These are phyloP conservation scores for Uromys caudimaculatus DNA, from an alignment of 2,797 vertebrate genomes.

Conservation along the genomic window DNA sequence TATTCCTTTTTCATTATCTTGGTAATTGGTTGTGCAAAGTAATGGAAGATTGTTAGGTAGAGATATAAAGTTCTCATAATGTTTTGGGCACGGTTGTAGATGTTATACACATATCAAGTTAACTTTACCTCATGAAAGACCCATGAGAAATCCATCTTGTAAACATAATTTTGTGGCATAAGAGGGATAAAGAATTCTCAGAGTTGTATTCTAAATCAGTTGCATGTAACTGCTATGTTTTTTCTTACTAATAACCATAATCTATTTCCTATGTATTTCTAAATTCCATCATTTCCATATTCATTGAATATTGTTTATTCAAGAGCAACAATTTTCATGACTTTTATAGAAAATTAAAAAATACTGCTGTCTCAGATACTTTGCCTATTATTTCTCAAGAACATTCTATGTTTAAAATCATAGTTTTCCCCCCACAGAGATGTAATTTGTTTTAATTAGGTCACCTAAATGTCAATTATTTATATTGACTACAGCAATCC, in stretches of 20 bases:
- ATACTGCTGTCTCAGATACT: not conserved
- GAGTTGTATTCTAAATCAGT: not conserved
- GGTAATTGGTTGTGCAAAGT: not conserved
- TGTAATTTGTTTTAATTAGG: slow-evolving; percentile 79
- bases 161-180: not conserved
- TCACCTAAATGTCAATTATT: slow-evolving; percentile 81
- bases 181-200: not conserved
- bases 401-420: slow-evolving; percentile 39
- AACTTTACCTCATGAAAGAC: not conserved
- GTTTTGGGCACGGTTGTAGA: not conserved
- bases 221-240: not conserved
- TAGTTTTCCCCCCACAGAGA: not conserved
- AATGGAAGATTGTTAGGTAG: not conserved
- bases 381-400: slow-evolving; percentile 51
- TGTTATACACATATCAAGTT: not conserved
- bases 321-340: not conserved
- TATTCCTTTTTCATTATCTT: not conserved
- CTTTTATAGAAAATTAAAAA: slow-evolving; percentile 66
- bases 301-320: slow-evolving; percentile 50
- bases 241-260: not conserved
- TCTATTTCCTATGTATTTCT: not conserved
- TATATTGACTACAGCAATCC: slow-evolving; percentile 77
- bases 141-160: not conserved
- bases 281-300: not conserved
- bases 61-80: not conserved